Evolutionary conservation across 2,113 vertebrate species (phyloP), one percentile per base, ranked within the genome.

Genomic region (Daphoenositta chrysoptera): DNA sequence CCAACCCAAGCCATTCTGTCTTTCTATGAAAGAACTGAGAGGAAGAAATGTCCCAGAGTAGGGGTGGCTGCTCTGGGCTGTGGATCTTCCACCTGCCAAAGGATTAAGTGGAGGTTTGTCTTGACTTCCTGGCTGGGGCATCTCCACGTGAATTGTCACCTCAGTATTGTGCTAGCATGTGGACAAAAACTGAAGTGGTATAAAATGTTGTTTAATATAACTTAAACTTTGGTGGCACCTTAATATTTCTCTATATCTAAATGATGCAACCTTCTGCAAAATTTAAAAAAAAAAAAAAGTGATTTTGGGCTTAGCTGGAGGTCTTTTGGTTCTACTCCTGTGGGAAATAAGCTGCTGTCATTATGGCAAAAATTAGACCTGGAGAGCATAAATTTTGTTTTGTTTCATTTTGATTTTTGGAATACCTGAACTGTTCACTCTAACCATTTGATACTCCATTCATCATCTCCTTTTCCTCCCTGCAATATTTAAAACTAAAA

Each of bases 401-500:
- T 60, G 33, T 24, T 96, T 91, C 10, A 50, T 75, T 93, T 75
- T 85, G 40, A 17, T 70, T 79, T 65, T 83, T 83, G 5, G 57
- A 90, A 35, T 39, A 65, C 19, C 24, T 27, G 50, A 78, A 44
- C 33, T 48, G 22, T 35, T 87, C 42, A 11, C 35, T 75, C 31
- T 61, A 57, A 78, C 26, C 35, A 57, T 79, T 51, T 58, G n/a
- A 47, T 47, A 17, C 13, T 44, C 27, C 19, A 9, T 88, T 92
- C 27, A 51, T 76, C n/a, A 78, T 78, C 31, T 51, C 15, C 61
- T 77, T 73, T 12, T 89, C 21, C n/a, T 90, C 37, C 47, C 64
- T 92, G 45, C 76, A 83, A 60, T 77, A 84, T 91, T 94, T 94
- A 95, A 93, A 94, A 65, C n/a, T 69, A 53, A 94, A 88, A 89